Conservation (phyloP, 2,113 vertebrate species). For the Psittacula cyanocephala region DNA sequence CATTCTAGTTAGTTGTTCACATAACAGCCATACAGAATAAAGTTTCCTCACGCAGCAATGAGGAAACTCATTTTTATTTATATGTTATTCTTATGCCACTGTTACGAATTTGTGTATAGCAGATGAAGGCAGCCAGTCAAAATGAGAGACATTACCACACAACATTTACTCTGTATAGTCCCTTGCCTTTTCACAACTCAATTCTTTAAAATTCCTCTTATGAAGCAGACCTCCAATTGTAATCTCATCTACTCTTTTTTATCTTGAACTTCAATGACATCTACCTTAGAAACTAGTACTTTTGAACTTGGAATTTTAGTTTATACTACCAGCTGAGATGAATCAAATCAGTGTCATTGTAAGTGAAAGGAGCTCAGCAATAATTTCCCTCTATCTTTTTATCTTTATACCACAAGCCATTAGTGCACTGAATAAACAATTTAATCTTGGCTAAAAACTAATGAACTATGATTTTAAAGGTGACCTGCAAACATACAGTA, state of each 20-base stretch:
- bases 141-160: neutral
- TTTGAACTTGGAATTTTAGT: slow-evolving; percentile 34
- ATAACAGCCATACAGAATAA: neutral
- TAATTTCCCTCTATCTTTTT: slow-evolving; percentile 34
- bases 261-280: slow-evolving; percentile 42
- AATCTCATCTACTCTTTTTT: slow-evolving; percentile 8
- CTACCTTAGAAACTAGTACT: slow-evolving; percentile 5
- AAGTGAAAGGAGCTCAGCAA: slow-evolving; percentile 27
- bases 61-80: neutral
- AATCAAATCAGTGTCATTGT: slow-evolving; percentile 45
- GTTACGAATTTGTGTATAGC: neutral
- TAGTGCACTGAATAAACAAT: slow-evolving; percentile 53
- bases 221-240: neutral
- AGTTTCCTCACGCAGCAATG: neutral
- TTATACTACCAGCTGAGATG: slow-evolving; percentile 48
- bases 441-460: slow-evolving; percentile 25
- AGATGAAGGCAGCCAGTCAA: neutral
- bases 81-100: neutral
- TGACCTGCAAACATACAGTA: neutral
- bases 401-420: slow-evolving; percentile 40
- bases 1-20: neutral
- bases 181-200: neutral
- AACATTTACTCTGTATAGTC: neutral
- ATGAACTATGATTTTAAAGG: slow-evolving; percentile 54
- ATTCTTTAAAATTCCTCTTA: neutral